Evolutionary conservation across 1,140 invertebrate genomes (phyloP).

Genomic region (Galleria mellonella): DNA sequence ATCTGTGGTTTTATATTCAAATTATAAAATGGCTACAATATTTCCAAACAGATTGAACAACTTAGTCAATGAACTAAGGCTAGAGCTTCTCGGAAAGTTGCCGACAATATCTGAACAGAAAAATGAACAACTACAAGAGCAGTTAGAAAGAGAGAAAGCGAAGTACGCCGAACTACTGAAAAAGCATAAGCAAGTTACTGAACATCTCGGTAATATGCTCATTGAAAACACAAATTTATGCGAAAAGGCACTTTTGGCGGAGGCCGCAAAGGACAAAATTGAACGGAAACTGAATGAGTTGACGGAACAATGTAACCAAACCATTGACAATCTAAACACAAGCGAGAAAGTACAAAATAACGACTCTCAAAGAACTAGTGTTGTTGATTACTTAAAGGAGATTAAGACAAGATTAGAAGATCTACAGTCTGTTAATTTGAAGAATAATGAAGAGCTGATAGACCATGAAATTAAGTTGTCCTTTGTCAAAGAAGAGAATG

Average conservation of each 20-base stretch:
- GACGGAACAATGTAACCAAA: slow-evolving; percentile 76
- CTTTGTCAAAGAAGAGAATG: slow-evolving; percentile 42
- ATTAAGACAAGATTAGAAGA: slow-evolving; percentile 58
- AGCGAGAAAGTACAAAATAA: slow-evolving; percentile 30
- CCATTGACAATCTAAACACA: slow-evolving; percentile 68
- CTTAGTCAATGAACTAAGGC: slow-evolving; percentile 78
- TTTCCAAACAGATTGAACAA: slow-evolving; percentile 73
- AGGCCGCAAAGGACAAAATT: slow-evolving; percentile 79
- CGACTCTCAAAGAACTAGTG: slow-evolving; percentile 38
- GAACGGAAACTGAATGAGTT: slow-evolving; percentile 79
- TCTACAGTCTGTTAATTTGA: slow-evolving; percentile 75
- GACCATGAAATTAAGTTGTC: slow-evolving; percentile 72
- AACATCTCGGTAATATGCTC: slow-evolving; percentile 75
- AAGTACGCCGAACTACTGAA: slow-evolving; percentile 67
- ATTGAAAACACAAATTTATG: slow-evolving; percentile 76
- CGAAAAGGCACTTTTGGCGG: slow-evolving; percentile 77
- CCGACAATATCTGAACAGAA: slow-evolving; percentile 49
- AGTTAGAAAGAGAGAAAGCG: slow-evolving; percentile 70
- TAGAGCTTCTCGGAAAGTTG: slow-evolving; percentile 75
- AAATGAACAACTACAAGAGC: slow-evolving; percentile 63
- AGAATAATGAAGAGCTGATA: slow-evolving; percentile 74
- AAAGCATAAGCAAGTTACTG: slow-evolving; percentile 77
- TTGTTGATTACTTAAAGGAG: slow-evolving; percentile 73
- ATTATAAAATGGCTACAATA: too few relatives aligned
- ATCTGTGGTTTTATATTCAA: too few relatives aligned